phyloP scores from a whole-genome alignment of 2,888 invertebrate species.

The Bellardia bayeri region DNA sequence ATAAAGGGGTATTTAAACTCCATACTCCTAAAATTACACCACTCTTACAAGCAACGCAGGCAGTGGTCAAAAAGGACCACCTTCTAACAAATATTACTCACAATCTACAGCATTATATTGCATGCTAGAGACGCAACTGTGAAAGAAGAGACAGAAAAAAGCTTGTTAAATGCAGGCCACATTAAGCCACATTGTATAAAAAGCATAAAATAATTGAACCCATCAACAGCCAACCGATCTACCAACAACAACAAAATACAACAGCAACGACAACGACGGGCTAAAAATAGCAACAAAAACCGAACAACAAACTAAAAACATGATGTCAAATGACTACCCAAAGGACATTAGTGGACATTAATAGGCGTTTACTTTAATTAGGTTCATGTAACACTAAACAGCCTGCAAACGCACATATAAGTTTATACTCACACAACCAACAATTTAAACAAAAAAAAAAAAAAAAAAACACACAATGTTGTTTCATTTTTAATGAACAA shows the following conservation, averaged over 20 bases:
- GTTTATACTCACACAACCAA: no score
- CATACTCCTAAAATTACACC: background rate
- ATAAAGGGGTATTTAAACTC: constrained; percentile 14
- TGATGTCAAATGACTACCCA: constrained; percentile 56
- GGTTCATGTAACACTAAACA: constrained; percentile 46
- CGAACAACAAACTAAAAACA: constrained; percentile 45
- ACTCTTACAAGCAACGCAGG: no score
- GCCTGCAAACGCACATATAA: no score
- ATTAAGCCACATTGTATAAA: constrained; percentile 82
- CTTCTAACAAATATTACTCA: background rate
- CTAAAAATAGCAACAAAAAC: constrained; percentile 11
- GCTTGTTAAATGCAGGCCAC: constrained; percentile 79
- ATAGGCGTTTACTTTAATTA: constrained; percentile 69
- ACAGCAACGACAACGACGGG: constrained; percentile 14
- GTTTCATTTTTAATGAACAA: no score
- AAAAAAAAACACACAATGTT: no score
- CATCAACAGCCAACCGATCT: constrained; percentile 77
- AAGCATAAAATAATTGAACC: constrained; percentile 81
- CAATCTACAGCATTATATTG: background rate
- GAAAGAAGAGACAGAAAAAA: background rate
- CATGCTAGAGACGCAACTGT: background rate
- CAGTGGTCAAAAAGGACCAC: no score
- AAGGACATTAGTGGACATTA: constrained; percentile 65
- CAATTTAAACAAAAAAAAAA: no score
- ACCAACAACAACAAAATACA: background rate